phyloP scores from a whole-genome alignment of 2,797 vertebrate genomes.

The Neolamprologus multifasciatus region DNA sequence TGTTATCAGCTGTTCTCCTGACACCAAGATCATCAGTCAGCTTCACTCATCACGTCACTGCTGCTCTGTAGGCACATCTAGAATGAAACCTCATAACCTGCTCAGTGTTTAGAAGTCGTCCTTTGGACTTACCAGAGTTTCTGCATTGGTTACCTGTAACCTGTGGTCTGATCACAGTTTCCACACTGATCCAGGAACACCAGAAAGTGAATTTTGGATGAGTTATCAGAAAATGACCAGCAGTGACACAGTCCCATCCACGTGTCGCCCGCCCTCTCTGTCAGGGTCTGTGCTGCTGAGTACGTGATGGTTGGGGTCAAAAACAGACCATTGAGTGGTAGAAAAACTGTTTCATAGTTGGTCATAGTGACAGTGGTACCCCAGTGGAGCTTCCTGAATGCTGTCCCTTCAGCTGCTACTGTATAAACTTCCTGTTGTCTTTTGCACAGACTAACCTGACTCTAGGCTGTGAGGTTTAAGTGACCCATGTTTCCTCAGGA shows the following conservation, averaged over 20 bases:
- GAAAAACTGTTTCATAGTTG: not conserved
- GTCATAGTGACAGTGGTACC: not conserved
- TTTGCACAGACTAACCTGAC: not conserved
- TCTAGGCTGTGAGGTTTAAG: fast-evolving
- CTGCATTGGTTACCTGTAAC: not conserved
- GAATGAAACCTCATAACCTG: not conserved
- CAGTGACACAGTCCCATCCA: not conserved
- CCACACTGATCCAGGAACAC: not conserved
- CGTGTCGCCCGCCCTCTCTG: not conserved
- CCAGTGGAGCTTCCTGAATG: not conserved
- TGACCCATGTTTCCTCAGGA: not conserved
- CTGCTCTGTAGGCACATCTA: not conserved
- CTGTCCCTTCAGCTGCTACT: not conserved
- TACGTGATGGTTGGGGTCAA: not conserved
- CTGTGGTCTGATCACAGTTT: not conserved
- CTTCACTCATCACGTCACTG: not conserved
- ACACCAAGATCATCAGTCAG: not conserved
- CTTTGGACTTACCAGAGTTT: not conserved
- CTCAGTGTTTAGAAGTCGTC: not conserved
- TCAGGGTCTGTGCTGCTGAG: not conserved
- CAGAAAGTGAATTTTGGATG: not conserved
- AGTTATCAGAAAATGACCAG: not conserved
- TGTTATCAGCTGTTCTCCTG: not conserved
- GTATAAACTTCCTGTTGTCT: not conserved
- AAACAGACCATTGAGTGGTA: not conserved